Base-by-base conservation (phyloP, 1,140 invertebrate genomes). In the Neodiprion virginianus region DNA sequence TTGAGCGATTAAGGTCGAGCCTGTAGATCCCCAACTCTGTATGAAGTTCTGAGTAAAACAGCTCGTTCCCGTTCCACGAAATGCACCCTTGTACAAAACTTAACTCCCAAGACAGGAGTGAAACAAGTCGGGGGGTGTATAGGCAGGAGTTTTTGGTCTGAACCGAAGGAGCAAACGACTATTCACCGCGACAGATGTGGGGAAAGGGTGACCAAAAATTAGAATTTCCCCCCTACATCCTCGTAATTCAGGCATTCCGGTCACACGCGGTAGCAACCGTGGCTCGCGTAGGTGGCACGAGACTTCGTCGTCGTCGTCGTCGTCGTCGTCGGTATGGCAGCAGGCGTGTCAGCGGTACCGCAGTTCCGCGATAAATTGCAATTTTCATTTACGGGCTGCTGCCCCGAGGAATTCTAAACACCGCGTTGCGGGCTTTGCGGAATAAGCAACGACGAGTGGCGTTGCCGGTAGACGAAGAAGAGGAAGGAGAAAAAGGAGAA, bases 341-440 rank as follows among this genome's bases (percentile, higher is more conserved):
- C 28, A 40, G 28, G 28, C n/a, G 53, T 61, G 53, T 61, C 53
- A 61, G 53, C 53, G n/a, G 53, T 11, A 61, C 53, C 53, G 53
- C 53, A n/a, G 53, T 61, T 61, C 53, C 53, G 53, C 53, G 53
- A 61, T 61, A 61, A 61, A 61, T 61, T 61, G 11, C n/a, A 61
- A 61, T 61, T 61, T 61, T 61, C 53, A 61, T 61, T 61, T 61
- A 61, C 53, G 53, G 53, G 11, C 53, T 61, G 11, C 53, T 61
- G 53, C 53, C 53, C 53, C 53, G 53, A 61, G n/a, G 53, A 61
- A 61, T 61, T 61, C 53, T 61, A 61, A 61, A 61, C 53, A 61
- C 53, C 53, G 53, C 1, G 28, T 12, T n/a, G 53, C 11, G 53
- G 28, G 28, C 28, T 61, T 11, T 2, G n/a, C 7, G 53, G 53